phyloP scores from a whole-genome alignment of 2,797 vertebrate species.

The Lagodon rhomboides region DNA sequence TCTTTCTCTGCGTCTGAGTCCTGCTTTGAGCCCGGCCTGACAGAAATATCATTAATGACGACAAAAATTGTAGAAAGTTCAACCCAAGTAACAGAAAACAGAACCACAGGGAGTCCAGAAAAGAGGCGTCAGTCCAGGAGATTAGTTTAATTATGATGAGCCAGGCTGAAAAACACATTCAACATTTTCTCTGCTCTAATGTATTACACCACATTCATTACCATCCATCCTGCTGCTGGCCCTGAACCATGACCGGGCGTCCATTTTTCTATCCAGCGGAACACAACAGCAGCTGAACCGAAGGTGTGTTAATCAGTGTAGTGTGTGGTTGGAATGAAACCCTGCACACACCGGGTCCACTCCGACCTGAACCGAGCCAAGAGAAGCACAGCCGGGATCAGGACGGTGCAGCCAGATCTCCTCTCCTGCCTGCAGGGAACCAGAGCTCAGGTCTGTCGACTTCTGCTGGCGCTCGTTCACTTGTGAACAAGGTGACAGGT shows the following conservation, averaged over 20 bases:
- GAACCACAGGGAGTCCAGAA: no score
- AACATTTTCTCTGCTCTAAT: background rate
- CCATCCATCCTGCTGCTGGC: background rate
- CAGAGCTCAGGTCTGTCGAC: constrained; percentile 33
- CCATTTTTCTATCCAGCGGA: background rate
- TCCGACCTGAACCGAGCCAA: background rate
- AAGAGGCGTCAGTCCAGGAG: background rate
- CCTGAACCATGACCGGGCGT: background rate
- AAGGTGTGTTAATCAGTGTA: constrained; percentile 6
- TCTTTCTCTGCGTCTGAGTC: no score
- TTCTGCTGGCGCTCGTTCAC: constrained; percentile 13
- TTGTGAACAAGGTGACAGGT: constrained; percentile 1
- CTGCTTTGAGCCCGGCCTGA: no score
- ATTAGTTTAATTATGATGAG: background rate
- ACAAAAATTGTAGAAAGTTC: no score
- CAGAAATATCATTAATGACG: no score
- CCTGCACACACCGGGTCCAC: background rate
- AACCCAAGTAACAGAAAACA: no score
- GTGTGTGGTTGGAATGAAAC: constrained; percentile 28
- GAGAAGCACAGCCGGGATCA: constrained; percentile 17
- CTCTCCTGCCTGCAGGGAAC: constrained; percentile 34
- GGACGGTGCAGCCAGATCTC: constrained; percentile 8
- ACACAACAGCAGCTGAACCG: background rate
- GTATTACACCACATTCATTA: constrained; percentile 4
- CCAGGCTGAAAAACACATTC: background rate